Conservation (phyloP, 2,113 vertebrate species). For the Esox niger region DNA sequence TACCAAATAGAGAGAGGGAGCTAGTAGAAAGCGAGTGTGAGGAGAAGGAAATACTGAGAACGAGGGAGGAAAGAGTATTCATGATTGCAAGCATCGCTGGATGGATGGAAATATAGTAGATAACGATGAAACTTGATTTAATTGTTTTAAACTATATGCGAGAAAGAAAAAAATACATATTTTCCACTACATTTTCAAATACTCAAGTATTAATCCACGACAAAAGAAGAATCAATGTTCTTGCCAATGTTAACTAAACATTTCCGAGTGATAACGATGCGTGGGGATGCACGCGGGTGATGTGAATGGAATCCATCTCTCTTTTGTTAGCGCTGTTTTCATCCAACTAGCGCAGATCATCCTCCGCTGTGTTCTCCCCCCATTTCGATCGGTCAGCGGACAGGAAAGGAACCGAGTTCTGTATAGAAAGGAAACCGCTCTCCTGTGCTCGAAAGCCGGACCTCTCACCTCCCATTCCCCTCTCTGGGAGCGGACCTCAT, state of each 20-base stretch:
- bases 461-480: constrained; percentile 2
- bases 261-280: constrained; percentile 20
- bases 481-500: constrained; percentile 44
- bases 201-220: neutral
- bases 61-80: constrained; percentile 36
- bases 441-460: neutral
- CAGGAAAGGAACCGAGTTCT: neutral
- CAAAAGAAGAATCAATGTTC: neutral
- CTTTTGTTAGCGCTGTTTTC: neutral
- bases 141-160: constrained; percentile 34
- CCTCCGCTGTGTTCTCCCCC: constrained; percentile 13
- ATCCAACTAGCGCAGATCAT: constrained; percentile 10
- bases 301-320: constrained; percentile 31
- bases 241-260: neutral
- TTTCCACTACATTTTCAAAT: constrained; percentile 6
- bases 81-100: constrained; percentile 52
- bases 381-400: neutral
- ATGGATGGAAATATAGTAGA: constrained; percentile 52
- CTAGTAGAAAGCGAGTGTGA: constrained; percentile 16
- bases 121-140: constrained; percentile 48
- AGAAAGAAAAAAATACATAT: constrained; percentile 2
- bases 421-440: neutral
- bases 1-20: constrained; percentile 59
- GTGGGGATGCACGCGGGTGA: constrained; percentile 31
- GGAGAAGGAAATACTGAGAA: constrained; percentile 45